Evolutionary conservation across 2,797 vertebrate genomes (phyloP).

Genomic region (Tragelaphus oryx): DNA sequence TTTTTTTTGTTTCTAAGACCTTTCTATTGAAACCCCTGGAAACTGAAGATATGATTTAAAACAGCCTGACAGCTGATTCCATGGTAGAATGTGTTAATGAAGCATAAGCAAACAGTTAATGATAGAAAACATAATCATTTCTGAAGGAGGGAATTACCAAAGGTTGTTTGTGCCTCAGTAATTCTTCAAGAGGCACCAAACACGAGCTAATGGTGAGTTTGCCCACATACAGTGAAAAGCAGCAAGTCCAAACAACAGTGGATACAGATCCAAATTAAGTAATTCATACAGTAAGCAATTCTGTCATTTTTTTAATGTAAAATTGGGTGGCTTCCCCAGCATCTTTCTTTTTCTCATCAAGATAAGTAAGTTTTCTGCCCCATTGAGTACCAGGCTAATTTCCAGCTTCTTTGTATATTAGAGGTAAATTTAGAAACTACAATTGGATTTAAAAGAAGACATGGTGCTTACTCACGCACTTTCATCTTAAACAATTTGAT

Average conservation of each 20-base stretch:
- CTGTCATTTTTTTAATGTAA: constrained; percentile 25
- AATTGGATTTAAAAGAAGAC: constrained; percentile 45
- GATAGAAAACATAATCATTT: background rate
- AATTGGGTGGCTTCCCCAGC: background rate
- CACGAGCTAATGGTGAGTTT: background rate
- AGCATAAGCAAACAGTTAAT: background rate
- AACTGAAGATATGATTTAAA: background rate
- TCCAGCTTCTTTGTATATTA: constrained; percentile 54
- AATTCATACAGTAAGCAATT: background rate
- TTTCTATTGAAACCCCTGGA: background rate
- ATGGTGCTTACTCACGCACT: constrained; percentile 39
- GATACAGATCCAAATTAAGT: background rate
- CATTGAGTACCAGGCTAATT: constrained; percentile 48
- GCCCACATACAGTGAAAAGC: background rate
- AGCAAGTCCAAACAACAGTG: background rate
- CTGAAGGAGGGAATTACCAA: background rate
- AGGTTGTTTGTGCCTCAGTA: background rate
- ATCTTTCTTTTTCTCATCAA: constrained; percentile 47
- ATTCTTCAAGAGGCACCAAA: background rate
- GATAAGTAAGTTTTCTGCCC: constrained; percentile 59
- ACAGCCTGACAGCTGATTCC: background rate
- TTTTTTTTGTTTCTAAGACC: background rate
- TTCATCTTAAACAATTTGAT: constrained; percentile 58
- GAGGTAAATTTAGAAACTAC: constrained; percentile 56
- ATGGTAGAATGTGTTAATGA: background rate